These are phyloP conservation scores for Aviceda subcristata DNA, from an alignment of 2,113 vertebrate species.

Conservation along the genomic window DNA sequence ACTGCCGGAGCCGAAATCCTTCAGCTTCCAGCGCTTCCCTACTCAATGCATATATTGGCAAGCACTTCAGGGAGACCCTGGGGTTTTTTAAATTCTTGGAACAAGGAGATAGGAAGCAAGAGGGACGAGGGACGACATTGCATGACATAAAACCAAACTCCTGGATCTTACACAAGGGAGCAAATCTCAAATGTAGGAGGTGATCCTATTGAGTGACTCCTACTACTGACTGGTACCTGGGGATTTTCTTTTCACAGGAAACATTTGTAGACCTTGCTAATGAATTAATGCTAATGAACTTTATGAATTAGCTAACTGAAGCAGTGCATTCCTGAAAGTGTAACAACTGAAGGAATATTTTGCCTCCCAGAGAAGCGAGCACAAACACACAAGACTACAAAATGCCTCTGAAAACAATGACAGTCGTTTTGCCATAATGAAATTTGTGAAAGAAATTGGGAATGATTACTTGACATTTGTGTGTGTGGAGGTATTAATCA, in stretches of 20 bases:
- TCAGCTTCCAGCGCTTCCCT: not conserved
- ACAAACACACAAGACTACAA: not conserved
- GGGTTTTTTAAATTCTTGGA: not conserved
- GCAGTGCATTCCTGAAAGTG: not conserved
- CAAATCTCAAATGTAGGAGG: not conserved
- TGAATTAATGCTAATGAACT: no score
- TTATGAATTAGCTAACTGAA: not conserved
- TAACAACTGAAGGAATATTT: rapidly evolving
- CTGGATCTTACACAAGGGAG: not conserved
- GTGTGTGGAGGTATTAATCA: not conserved
- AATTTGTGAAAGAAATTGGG: not conserved
- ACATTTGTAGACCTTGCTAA: not conserved
- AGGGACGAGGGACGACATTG: not conserved
- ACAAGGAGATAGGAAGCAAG: not conserved
- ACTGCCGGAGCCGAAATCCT: not conserved
- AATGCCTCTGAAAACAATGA: not conserved
- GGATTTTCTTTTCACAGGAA: not conserved
- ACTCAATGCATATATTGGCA: not conserved
- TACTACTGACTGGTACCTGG: not conserved
- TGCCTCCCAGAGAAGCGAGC: not conserved
- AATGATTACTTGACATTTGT: not conserved
- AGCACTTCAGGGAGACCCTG: not conserved
- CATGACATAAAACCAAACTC: not conserved
- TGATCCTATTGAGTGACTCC: not conserved
- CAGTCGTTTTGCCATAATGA: not conserved